A percentile compares a stretch with the other conserved stretches of the same genome.
phyloP scores from a whole-genome alignment of 37 sponge, comb jelly and placozoan genomes.

The Diacarnus erythraeanus region DNA sequence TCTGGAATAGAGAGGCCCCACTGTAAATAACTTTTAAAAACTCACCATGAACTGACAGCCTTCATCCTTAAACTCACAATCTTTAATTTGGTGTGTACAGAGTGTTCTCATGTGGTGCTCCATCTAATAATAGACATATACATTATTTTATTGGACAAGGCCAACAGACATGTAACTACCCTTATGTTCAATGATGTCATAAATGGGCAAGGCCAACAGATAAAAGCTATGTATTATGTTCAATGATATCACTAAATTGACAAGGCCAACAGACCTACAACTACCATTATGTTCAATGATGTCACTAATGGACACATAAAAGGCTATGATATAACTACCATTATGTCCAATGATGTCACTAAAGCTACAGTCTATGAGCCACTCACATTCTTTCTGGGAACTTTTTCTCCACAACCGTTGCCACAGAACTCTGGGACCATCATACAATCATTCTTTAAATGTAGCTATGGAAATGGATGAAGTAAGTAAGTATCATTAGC shows the following conservation, averaged over 20 bases:
- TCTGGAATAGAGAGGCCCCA: too few species aligned
- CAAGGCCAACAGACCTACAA: too few species aligned
- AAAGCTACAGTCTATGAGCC: too few species aligned
- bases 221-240: too few species aligned
- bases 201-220: too few species aligned
- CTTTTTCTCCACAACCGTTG: conserved; percentile 56
- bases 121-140: neutral
- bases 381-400: conserved; percentile 57
- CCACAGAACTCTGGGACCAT: conserved; percentile 23
- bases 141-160: neutral
- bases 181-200: too few species aligned
- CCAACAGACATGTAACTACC: too few species aligned
- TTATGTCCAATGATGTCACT: too few species aligned
- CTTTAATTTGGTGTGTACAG: conserved; percentile 14
- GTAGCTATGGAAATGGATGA: conserved; percentile 27
- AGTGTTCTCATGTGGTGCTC: neutral
- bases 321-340: too few species aligned
- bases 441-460: conserved; percentile 35
- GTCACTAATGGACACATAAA: too few species aligned
- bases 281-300: too few species aligned
- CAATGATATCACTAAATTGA: too few species aligned
- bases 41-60: conserved; percentile 51
- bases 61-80: conserved; percentile 24
- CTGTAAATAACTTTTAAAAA: neutral
- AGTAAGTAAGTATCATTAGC: neutral